Conservation (phyloP, 2,888 invertebrate species). For the Boloria euphrosyne region DNA sequence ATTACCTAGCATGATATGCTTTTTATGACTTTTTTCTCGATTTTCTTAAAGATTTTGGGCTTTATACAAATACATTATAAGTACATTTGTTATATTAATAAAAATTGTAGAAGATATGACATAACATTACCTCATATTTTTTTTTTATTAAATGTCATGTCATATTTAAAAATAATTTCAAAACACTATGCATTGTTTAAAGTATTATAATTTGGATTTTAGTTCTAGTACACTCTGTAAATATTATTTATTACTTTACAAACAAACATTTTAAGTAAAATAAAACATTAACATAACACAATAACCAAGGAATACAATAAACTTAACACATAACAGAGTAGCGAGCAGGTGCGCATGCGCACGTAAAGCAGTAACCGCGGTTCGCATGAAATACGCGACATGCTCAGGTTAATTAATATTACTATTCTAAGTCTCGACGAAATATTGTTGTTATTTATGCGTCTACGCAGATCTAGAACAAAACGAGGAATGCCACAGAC, state of each 20-base stretch:
- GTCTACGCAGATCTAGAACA: constrained; percentile 51
- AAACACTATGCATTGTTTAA: too few species aligned
- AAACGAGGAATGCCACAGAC: constrained; percentile 37
- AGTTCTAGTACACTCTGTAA: background rate
- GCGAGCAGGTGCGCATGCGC: constrained; percentile 69
- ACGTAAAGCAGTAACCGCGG: constrained; percentile 64
- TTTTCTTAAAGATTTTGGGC: too few species aligned
- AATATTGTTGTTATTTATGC: constrained; percentile 75
- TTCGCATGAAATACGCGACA: constrained; percentile 70
- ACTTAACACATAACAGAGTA: constrained; percentile 61
- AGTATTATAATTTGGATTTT: too few species aligned
- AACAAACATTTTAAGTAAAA: constrained; percentile 27
- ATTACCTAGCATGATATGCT: too few species aligned
- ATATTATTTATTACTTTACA: constrained; percentile 8
- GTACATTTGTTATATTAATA: too few species aligned
- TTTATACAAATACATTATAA: too few species aligned
- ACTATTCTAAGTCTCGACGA: constrained; percentile 56
- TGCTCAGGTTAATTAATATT: constrained; percentile 70
- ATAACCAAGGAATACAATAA: constrained; percentile 52
- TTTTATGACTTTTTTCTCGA: too few species aligned
- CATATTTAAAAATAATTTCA: too few species aligned
- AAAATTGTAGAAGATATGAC: too few species aligned
- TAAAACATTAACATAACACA: constrained; percentile 29
- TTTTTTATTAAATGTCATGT: too few species aligned
- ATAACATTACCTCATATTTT: too few species aligned